Base-by-base conservation (phyloP, 2,113 vertebrate species). In the Salvelinus alpinus region DNA sequence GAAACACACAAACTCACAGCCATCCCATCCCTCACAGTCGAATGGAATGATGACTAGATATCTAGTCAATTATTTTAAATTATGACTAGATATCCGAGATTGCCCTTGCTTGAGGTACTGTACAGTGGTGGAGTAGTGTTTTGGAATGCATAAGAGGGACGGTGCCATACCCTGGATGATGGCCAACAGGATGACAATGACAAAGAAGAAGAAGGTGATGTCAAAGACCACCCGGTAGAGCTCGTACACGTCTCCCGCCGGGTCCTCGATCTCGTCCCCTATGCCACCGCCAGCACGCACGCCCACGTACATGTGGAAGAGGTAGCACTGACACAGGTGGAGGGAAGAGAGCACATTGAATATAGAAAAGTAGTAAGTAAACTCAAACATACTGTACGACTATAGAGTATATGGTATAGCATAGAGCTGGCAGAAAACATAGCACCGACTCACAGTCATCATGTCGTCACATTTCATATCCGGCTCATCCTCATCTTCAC, bases 381-480 rank as follows among this genome's bases (percentile, higher is more conserved):
- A 6, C 13, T 6, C 71, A 18, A 18, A 11, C 16, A 38, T 14
- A 14, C 25, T 27, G 1, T 9, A 54, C 51, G 51, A 5, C 51
- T 54, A 25, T n/a, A 54, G 13, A 54, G 47, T 0, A 9, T 24
- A n/a, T 24, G 18, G 12, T 16, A 54, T 5, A 14, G 3, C 4
- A 18, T 18, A 18, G 14, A 54, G 16, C 51, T 14, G 51, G 48
- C 48, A 12, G 62, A 11, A 25, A 31, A 20, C 38, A 38, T 9
- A 11, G 8, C 31, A 3, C 70, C 2, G 9, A 79, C 94, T 88
- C 82, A 97, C 96, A 4, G 96, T 98, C 95, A 98, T 97, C 96
- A 98, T 98, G 90, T 98, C 96, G 0, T 98, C 95, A 54, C 96
- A 98, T 82, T 98, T 98, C 96, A 98, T 98, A 78, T 98, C 96